Evolutionary conservation across 2,113 vertebrate genomes (phyloP).

Genomic region (Neoarius graeffei): DNA sequence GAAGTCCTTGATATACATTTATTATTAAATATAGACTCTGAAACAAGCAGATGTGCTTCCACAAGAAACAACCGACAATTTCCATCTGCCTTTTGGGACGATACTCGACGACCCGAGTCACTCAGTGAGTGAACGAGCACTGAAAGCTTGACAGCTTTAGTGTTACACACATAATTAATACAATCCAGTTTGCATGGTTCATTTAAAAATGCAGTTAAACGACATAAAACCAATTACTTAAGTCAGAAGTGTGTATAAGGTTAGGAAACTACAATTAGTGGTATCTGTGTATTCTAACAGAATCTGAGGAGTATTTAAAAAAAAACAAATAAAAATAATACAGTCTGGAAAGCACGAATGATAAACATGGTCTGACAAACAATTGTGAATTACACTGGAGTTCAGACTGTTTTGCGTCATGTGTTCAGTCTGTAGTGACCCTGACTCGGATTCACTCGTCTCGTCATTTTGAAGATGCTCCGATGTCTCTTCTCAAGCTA

Average conservation of each 20-base stretch:
- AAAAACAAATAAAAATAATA: background rate
- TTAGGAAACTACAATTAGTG: background rate
- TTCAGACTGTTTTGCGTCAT: background rate
- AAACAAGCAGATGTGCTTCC: background rate
- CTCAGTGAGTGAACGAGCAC: background rate
- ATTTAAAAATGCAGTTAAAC: background rate
- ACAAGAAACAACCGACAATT: background rate
- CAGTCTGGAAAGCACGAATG: background rate
- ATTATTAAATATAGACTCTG: slow-evolving; percentile 27
- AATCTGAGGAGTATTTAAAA: background rate
- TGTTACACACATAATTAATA: slow-evolving; percentile 18
- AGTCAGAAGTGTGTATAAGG: background rate
- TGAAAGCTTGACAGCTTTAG: slow-evolving; percentile 15
- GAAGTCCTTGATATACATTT: background rate
- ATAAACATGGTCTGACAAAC: background rate
- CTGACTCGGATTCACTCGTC: background rate
- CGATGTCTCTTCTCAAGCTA: background rate
- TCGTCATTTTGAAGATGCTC: background rate
- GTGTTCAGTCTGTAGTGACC: background rate
- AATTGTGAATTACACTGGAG: background rate
- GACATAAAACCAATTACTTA: background rate
- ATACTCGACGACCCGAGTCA: background rate
- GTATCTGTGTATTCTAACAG: background rate
- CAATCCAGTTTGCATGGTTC: background rate
- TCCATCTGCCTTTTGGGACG: background rate